Conservation (phyloP, 2,888 invertebrate species). For the Diogma glabrata region DNA sequence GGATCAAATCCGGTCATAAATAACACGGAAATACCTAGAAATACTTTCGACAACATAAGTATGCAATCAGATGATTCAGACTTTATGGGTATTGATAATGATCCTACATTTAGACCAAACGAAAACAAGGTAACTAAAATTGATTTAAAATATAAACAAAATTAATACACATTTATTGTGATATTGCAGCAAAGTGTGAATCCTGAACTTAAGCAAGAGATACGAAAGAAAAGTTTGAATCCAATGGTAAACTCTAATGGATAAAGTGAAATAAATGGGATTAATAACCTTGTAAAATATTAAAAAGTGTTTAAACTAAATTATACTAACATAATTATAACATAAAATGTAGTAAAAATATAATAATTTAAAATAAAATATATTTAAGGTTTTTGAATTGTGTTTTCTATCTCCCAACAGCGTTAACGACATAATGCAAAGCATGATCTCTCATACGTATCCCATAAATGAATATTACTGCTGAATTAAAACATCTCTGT, state of each 20-base stretch:
- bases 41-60: constrained; percentile 24
- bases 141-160: background rate
- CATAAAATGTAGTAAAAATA: too few relatives aligned
- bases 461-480: too few relatives aligned
- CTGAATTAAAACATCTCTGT: too few relatives aligned
- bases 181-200: constrained; percentile 13
- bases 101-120: constrained; percentile 32
- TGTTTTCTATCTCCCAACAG: too few relatives aligned
- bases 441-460: too few relatives aligned
- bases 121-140: background rate
- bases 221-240: constrained; percentile 9
- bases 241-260: constrained; percentile 6
- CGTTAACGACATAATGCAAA: too few relatives aligned
- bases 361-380: too few relatives aligned
- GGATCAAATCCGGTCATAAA: constrained; percentile 63
- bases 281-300: too few relatives aligned
- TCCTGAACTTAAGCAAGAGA: constrained; percentile 6
- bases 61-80: constrained; percentile 43
- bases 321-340: too few relatives aligned
- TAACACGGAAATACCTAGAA: constrained; percentile 25
- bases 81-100: constrained; percentile 52
- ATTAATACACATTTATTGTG: background rate
- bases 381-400: too few relatives aligned
- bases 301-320: too few relatives aligned
- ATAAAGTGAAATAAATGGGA: background rate